phyloP scores from a whole-genome alignment of 2,113 vertebrate genomes.

The Naja naja region DNA sequence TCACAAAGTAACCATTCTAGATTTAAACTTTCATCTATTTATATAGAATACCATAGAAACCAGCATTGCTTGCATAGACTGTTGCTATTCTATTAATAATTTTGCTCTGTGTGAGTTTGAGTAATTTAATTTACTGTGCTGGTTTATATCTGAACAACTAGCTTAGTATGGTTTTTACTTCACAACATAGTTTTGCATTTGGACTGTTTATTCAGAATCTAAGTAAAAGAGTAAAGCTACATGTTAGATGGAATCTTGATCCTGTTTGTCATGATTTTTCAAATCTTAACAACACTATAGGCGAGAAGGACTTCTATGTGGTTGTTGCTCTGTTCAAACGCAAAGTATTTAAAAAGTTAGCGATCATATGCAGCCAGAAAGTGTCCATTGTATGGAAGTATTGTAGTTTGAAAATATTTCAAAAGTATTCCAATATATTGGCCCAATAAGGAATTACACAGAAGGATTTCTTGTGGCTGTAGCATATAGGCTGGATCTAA shows the following conservation, averaged over 20 bases:
- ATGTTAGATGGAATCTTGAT: neutral
- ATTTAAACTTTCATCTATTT: slow-evolving; percentile 44
- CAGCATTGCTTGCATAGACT: slow-evolving; percentile 14
- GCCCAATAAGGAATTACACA: neutral
- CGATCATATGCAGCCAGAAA: neutral
- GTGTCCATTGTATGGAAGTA: neutral
- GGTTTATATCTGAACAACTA: slow-evolving; percentile 31
- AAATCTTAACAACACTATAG: neutral
- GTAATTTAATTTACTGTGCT: slow-evolving; percentile 54
- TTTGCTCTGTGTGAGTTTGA: slow-evolving; percentile 42
- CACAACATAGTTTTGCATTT: slow-evolving; percentile 28
- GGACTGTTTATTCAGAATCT: neutral
- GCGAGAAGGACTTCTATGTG: neutral
- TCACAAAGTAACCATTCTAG: slow-evolving; percentile 41
- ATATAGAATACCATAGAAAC: slow-evolving; percentile 33
- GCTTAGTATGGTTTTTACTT: slow-evolving; percentile 29
- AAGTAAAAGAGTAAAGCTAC: neutral
- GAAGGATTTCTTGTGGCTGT: neutral
- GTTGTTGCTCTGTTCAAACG: neutral
- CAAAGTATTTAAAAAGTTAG: neutral
- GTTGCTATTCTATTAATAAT: slow-evolving; percentile 50
- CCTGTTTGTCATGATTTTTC: neutral
- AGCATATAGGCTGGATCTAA: neutral
- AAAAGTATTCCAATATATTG: neutral
- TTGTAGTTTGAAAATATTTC: neutral